Conservation (phyloP, 2,888 invertebrate species). For the Chymomyza procnemis region DNA sequence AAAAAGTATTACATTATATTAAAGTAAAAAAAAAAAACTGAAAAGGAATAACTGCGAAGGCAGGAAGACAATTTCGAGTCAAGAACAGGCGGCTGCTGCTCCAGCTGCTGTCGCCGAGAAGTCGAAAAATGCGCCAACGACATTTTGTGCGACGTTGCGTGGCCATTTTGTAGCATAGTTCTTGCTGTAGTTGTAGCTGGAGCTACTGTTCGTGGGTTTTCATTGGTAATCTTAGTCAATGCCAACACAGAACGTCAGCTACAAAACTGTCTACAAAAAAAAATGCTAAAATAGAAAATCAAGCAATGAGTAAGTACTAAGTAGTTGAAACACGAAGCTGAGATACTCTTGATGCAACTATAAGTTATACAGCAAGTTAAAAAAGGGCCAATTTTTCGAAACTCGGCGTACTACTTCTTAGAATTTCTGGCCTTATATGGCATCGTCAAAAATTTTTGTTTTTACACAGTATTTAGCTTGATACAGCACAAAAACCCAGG, state of each 20-base stretch:
- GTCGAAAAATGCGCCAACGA: not conserved
- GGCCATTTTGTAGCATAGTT: not conserved
- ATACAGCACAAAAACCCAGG: no score
- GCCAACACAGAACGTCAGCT: not conserved
- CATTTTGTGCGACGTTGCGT: not conserved
- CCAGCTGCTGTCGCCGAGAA: not conserved
- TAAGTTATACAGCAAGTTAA: constrained; percentile 1
- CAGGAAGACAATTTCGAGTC: constrained; percentile 1
- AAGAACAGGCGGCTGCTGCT: not conserved
- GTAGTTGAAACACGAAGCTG: constrained; percentile 16
- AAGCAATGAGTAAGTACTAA: constrained; percentile 42
- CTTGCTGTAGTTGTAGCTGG: constrained; percentile 14
- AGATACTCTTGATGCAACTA: not conserved
- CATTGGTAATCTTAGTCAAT: not conserved
- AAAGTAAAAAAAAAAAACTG: not conserved
- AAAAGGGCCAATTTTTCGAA: not conserved
- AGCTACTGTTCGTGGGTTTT: constrained; percentile 3
- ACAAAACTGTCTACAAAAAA: constrained; percentile 9
- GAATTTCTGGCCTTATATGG: no score
- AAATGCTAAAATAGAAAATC: constrained; percentile 55
- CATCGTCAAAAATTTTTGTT: no score
- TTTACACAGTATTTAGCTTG: no score
- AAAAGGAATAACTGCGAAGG: not conserved
- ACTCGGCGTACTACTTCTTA: no score
- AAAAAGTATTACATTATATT: not conserved